Evolutionary conservation across 2,113 vertebrate species (phyloP), one percentile per base, ranked within the genome.

Genomic region (Takifugu flavidus): DNA sequence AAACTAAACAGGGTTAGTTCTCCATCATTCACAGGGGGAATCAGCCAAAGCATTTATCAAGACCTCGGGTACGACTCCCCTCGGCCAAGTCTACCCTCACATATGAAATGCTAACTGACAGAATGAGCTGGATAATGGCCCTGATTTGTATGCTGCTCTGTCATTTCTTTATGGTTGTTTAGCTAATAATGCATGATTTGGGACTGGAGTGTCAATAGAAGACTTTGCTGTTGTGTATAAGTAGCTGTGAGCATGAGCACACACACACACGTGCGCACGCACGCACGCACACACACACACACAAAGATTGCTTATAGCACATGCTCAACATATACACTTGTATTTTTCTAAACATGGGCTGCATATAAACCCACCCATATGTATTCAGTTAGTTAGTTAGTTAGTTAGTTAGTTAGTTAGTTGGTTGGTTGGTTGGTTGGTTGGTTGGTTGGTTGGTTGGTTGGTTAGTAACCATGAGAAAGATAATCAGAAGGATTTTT

Each of bases 11-110:
- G 92, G 91, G 92, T 95, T 94, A 91, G 92, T 75, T 72, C 93
- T 95, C 94, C 92, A 95, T 98, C 95, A 95, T 91, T 96, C 94
- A 94, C 92, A 92, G 84, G 90, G 90, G 89, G 91, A 95, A 96
- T 96, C 94, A 95, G 91, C 85, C 90, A 86, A 87, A 86, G 87
- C 93, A 96, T 98, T 94, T 93, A 95, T 97, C 94, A 95, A 90
- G 80, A 89, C 83, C 89, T 62, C 11, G 59, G 60, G 74, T 76
- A 79, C 62, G 49, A 83, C 58, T 86, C 74, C 80, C 83, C 74
- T 82, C 20, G 77, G 80, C 74, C 78, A 70, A 77, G 68, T 74
- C 71, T 76, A 34, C 56, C 43, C 20, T 65, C 75, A 61, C 49
- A 52, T 49, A 20, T 55, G 4, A 61, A 82, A 89, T 15, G 47